A percentile compares a stretch with the other conserved stretches of the same genome.
Evolutionary conservation across 1,140 invertebrate genomes (phyloP).

Genomic region (Dendrolimus kikuchii): DNA sequence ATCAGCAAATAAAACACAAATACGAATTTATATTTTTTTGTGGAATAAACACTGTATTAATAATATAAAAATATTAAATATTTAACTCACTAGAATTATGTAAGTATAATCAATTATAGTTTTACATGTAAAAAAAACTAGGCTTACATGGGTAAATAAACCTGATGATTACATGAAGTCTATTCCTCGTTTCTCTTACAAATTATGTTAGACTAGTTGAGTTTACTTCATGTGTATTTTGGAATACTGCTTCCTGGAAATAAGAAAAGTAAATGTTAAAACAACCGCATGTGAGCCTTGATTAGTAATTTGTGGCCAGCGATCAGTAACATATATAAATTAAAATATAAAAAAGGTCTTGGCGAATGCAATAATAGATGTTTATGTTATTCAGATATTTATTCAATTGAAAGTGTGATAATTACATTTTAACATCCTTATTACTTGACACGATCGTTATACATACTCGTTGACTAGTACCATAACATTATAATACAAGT

Average conservation of each 20-base stretch:
- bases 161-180: no score
- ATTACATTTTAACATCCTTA: conserved; percentile 57
- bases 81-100: no score
- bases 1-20: no score
- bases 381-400: conserved; percentile 56
- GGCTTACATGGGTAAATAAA: no score
- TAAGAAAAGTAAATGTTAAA: conserved; percentile 41
- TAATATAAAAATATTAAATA: no score
- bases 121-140: background rate
- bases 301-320: background rate
- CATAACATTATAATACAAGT: conserved; percentile 34
- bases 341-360: conserved; percentile 10
- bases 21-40: no score
- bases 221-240: conserved; percentile 68
- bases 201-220: conserved; percentile 58
- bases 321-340: background rate
- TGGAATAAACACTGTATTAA: no score
- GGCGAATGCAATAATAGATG: conserved; percentile 45
- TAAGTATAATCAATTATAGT: background rate
- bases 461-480: conserved; percentile 66
- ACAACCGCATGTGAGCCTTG: background rate
- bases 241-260: conserved; percentile 68
- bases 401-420: conserved; percentile 59
- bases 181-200: conserved; percentile 61
- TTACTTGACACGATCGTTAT: conserved; percentile 51